Conservation (phyloP, 37 sponge, comb jelly and placozoan genomes). For the Chondrosia reniformis region DNA sequence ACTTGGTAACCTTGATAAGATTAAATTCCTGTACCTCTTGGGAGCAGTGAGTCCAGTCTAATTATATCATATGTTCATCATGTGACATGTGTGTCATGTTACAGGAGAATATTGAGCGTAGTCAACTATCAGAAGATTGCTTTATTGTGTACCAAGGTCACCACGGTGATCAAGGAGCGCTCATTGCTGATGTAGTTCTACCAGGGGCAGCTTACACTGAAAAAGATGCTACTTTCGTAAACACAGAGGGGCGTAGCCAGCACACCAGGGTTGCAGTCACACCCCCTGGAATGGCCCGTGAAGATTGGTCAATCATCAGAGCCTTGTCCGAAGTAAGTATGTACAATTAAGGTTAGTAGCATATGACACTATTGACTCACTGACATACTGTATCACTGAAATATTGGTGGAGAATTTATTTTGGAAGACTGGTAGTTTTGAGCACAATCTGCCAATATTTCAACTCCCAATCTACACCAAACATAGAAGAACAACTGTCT, state of each 20-base stretch:
- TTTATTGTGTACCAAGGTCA: constrained; percentile 93
- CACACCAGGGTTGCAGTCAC: constrained; percentile 89
- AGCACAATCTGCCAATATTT: too few relatives aligned
- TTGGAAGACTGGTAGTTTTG: too few relatives aligned
- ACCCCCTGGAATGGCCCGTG: constrained; percentile 95
- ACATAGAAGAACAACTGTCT: too few relatives aligned
- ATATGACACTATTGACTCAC: too few relatives aligned
- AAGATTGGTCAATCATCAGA: constrained; percentile 96
- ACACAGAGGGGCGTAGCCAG: constrained; percentile 97
- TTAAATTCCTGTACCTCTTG: constrained; percentile 79
- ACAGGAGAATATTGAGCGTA: too few relatives aligned
- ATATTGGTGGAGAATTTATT: too few relatives aligned
- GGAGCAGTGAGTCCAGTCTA: constrained; percentile 65
- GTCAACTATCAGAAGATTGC: constrained; percentile 74
- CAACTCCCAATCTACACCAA: neutral
- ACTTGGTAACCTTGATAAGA: constrained; percentile 23
- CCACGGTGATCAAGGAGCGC: constrained; percentile 92
- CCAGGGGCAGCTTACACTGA: constrained; percentile 98
- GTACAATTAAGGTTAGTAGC: neutral
- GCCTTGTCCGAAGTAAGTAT: constrained; percentile 84
- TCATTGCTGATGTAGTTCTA: constrained; percentile 86
- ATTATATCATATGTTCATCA: too few relatives aligned
- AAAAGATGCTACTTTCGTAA: constrained; percentile 92
- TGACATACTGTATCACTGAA: too few relatives aligned
- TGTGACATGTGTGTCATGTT: too few relatives aligned